Conservation (phyloP, 2,113 vertebrate species). For the Festucalex cinctus region DNA sequence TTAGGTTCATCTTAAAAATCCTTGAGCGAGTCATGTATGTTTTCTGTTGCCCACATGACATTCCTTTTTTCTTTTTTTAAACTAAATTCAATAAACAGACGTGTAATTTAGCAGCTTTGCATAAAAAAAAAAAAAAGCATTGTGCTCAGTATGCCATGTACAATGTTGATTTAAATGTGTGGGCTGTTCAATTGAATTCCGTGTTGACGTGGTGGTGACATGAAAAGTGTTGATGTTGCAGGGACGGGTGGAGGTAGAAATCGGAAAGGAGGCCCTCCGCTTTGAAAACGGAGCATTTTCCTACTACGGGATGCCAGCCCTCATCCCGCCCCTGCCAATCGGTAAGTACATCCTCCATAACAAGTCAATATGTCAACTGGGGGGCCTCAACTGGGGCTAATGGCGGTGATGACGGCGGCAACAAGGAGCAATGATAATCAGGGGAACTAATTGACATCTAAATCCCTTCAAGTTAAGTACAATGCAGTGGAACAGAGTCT, state of each 20-base stretch:
- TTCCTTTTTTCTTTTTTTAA: too few relatives aligned
- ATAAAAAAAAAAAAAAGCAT: too few relatives aligned
- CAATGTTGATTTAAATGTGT: too few relatives aligned
- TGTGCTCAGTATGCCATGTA: too few relatives aligned
- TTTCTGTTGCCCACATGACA: too few relatives aligned
- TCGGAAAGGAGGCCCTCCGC: slow-evolving; percentile 90
- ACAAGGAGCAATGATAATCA: slow-evolving; percentile 5
- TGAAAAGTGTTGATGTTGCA: slow-evolving; percentile 50
- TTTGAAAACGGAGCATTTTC: slow-evolving; percentile 97
- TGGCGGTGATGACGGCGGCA: not conserved
- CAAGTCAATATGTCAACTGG: not conserved
- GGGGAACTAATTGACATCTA: slow-evolving; percentile 1
- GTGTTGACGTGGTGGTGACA: not conserved
- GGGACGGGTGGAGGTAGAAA: slow-evolving; percentile 95
- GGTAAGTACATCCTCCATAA: slow-evolving; percentile 66
- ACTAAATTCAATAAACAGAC: too few relatives aligned
- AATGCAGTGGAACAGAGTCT: slow-evolving; percentile 19
- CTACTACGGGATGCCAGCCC: slow-evolving; percentile 90
- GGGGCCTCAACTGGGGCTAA: not conserved
- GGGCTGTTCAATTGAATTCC: too few relatives aligned
- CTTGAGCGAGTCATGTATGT: too few relatives aligned
- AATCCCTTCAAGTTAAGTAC: slow-evolving; percentile 19
- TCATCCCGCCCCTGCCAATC: slow-evolving; percentile 76
- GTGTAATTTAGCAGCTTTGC: too few relatives aligned
- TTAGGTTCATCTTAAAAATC: too few relatives aligned